Conservation (phyloP, 2,888 invertebrate genomes). For the Mimumesa dahlbomi region DNA sequence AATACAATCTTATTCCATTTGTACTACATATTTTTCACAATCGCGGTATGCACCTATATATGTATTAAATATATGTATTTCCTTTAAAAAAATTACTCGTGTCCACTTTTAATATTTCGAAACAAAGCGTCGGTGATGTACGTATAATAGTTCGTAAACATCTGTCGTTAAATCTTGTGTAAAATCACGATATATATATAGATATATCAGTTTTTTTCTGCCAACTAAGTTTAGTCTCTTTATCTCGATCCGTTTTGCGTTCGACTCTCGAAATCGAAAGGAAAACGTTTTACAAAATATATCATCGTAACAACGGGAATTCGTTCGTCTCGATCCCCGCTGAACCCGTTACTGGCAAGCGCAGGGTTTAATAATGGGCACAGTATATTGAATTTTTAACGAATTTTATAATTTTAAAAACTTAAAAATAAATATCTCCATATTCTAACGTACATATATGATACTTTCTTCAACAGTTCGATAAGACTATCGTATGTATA, state of each 20-base stretch:
- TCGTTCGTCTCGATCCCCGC: background rate
- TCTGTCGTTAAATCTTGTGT: background rate
- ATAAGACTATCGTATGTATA: conserved; percentile 59
- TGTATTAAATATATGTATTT: conserved; percentile 46
- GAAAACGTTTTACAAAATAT: background rate
- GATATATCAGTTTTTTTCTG: background rate
- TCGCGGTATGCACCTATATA: conserved; percentile 35
- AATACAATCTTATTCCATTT: conserved; percentile 46
- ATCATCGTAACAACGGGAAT: no score
- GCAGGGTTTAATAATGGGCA: conserved; percentile 54
- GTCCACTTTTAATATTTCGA: conserved; percentile 3
- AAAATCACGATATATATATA: background rate
- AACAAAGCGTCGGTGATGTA: background rate
- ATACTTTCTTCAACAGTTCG: conserved; percentile 75
- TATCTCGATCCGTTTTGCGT: background rate
- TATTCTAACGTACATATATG: conserved; percentile 71
- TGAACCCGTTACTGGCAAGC: conserved; percentile 15
- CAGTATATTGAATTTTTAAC: conserved; percentile 60
- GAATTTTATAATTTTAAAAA: conserved; percentile 75
- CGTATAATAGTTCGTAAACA: background rate
- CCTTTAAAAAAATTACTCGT: conserved; percentile 13
- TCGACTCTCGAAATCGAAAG: background rate
- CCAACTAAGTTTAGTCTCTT: no score
- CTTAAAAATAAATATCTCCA: conserved; percentile 77
- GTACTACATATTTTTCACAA: conserved; percentile 51